Conservation (phyloP, 2,113 vertebrate species). For the Saccopteryx bilineata region DNA sequence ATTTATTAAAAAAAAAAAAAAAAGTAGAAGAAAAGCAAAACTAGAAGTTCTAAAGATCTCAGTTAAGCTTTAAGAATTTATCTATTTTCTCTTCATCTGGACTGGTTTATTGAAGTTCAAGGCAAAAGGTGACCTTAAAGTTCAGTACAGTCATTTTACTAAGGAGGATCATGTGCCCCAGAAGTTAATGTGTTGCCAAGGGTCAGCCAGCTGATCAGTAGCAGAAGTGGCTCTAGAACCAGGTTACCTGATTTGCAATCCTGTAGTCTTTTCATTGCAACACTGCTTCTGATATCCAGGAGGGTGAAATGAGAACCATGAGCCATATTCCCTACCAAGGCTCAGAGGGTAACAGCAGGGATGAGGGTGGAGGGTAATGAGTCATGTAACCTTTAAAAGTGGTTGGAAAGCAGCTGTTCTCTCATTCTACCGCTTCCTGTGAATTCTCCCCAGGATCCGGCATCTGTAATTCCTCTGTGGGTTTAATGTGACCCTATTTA, state of each 20-base stretch:
- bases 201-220: not conserved
- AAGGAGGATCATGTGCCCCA: accelerated
- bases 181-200: accelerated
- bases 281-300: not conserved
- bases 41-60: not conserved
- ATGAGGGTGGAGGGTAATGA: not conserved
- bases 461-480: not conserved
- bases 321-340: not conserved
- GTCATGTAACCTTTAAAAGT: not conserved
- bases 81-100: not conserved
- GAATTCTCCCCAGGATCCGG: not conserved
- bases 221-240: not conserved
- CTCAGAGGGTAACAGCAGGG: accelerated
- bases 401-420: not conserved
- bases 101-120: not conserved
- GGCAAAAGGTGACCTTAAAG: not conserved
- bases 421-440: not conserved
- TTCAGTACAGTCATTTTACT: not conserved
- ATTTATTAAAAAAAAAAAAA: too few relatives aligned
- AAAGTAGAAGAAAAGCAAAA: not conserved
- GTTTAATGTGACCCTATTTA: not conserved
- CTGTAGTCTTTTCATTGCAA: not conserved
- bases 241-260: not conserved
- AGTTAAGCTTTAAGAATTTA: not conserved
- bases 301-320: not conserved